Evolutionary conservation across 2,113 vertebrate genomes (phyloP).

Genomic region (Notothenia coriiceps): DNA sequence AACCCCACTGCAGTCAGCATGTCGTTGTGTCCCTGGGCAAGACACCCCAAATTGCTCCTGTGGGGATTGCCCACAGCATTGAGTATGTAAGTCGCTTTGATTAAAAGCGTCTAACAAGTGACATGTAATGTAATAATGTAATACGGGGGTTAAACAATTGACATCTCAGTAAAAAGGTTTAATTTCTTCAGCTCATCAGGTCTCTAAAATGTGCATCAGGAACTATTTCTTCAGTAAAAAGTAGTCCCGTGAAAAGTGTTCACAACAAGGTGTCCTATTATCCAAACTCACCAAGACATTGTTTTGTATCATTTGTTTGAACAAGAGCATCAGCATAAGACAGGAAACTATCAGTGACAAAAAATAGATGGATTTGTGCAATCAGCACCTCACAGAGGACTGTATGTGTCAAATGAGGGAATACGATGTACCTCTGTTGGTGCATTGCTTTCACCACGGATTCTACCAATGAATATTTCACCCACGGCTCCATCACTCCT

Average conservation of each 20-base stretch:
- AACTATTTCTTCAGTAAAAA: not conserved
- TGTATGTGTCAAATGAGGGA: slow-evolving; percentile 19
- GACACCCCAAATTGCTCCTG: no score
- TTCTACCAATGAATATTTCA: slow-evolving; percentile 63
- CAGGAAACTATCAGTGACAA: not conserved
- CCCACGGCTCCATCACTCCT: slow-evolving; percentile 53
- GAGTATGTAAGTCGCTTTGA: no score
- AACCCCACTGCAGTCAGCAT: no score
- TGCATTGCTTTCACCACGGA: slow-evolving; percentile 43
- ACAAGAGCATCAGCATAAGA: not conserved
- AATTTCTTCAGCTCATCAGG: not conserved
- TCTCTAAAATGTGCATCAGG: not conserved
- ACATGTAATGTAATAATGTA: no score
- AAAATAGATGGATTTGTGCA: slow-evolving; percentile 5
- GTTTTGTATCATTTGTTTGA: slow-evolving; percentile 4
- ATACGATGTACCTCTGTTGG: slow-evolving; percentile 27
- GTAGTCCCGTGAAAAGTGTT: not conserved
- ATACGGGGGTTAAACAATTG: no score
- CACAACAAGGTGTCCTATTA: not conserved
- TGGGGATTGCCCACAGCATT: no score
- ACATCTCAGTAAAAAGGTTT: not conserved
- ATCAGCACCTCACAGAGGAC: slow-evolving; percentile 16
- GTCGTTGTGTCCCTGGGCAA: no score
- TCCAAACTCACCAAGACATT: not conserved
- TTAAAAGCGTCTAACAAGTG: no score